phyloP scores from a whole-genome alignment of 2,888 invertebrate genomes.

The Microctonus aethiopoides region DNA sequence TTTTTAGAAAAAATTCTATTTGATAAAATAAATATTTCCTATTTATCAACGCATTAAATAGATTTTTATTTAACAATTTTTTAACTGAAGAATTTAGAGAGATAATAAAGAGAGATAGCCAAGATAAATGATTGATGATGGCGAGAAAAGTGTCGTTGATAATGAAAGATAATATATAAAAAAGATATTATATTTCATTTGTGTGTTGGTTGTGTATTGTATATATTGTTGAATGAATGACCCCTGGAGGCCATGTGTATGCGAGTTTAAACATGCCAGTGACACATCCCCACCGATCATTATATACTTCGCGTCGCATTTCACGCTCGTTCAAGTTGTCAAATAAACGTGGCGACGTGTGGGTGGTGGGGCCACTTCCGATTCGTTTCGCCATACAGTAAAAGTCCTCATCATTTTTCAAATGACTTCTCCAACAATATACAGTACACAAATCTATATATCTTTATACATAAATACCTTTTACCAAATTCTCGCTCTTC shows the following conservation, averaged over 20 bases:
- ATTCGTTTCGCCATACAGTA: neutral
- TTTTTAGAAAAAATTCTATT: too few relatives aligned
- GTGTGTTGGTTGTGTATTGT: neutral
- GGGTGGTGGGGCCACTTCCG: constrained; percentile 11
- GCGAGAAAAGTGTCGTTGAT: neutral
- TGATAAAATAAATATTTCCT: too few relatives aligned
- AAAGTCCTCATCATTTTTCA: constrained; percentile 14
- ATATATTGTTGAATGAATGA: neutral
- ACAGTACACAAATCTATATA: neutral
- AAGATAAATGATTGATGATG: neutral
- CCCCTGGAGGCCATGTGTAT: neutral
- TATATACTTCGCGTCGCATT: constrained; percentile 9
- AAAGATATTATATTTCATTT: neutral
- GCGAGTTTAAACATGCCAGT: constrained; percentile 10
- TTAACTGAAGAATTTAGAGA: neutral
- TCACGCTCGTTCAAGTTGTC: constrained; percentile 13
- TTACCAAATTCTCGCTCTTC: neutral
- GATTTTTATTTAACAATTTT: too few relatives aligned
- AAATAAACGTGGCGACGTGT: constrained; percentile 8
- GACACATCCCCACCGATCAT: constrained; percentile 12
- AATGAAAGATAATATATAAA: neutral
- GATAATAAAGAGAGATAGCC: neutral
- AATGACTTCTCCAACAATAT: neutral
- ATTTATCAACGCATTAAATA: too few relatives aligned
- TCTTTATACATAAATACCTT: neutral